Percentiles rank a stretch among this genome's conserved stretches.
phyloP scores from a whole-genome alignment of 2,888 invertebrate genomes.

The Andrena chrysosceles region DNA sequence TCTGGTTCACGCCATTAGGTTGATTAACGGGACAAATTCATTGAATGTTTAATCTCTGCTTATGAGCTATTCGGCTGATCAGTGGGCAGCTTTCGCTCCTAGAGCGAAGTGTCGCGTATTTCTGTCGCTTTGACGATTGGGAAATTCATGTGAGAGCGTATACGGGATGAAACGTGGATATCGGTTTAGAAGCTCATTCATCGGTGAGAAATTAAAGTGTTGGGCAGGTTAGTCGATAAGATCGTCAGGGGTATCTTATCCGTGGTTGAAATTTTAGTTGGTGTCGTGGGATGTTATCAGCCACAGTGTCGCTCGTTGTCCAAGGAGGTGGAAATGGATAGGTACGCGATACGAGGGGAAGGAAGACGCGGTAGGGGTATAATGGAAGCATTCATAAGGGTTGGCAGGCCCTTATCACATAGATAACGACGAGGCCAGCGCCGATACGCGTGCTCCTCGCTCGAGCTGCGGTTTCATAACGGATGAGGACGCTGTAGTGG shows the following conservation, averaged over 20 bases:
- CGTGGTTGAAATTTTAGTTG: not conserved
- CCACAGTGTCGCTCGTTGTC: constrained; percentile 2
- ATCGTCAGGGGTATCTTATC: not conserved
- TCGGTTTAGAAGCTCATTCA: no score
- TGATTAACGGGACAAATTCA: constrained; percentile 51
- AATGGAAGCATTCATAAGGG: constrained; percentile 82
- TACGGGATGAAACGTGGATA: not conserved
- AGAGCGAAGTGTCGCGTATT: constrained; percentile 9
- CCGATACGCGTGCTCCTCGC: constrained; percentile 65
- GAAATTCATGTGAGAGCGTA: not conserved
- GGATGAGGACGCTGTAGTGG: constrained; percentile 71
- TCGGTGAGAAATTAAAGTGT: not conserved
- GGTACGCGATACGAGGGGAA: constrained; percentile 1
- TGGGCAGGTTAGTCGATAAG: not conserved
- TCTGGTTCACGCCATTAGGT: constrained; percentile 47
- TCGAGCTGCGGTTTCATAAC: constrained; percentile 75
- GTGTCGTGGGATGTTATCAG: constrained; percentile 9
- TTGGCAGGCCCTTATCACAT: constrained; percentile 80
- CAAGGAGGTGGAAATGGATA: constrained; percentile 13
- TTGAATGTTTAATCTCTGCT: constrained; percentile 49
- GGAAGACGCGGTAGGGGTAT: constrained; percentile 62
- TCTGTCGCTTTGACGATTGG: not conserved
- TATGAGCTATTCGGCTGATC: constrained; percentile 44
- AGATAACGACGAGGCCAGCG: constrained; percentile 77
- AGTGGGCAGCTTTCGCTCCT: constrained; percentile 10